phyloP scores from a whole-genome alignment of 2,888 invertebrate species.

The Pristionchus entomophagus region DNA sequence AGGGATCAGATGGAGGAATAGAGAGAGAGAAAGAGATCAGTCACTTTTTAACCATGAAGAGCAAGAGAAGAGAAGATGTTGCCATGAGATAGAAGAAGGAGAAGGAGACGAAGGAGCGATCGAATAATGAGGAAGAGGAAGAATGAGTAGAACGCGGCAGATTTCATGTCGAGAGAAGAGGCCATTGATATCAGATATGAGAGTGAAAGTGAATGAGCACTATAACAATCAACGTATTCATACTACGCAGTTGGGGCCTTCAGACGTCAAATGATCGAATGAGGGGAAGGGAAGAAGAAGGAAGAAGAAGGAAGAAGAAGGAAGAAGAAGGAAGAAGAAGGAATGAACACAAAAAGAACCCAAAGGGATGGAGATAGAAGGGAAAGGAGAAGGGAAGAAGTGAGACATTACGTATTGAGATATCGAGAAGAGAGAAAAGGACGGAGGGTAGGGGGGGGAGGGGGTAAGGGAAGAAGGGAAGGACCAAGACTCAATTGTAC shows the following conservation, averaged over 20 bases:
- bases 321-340: slow-evolving; percentile 31
- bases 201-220: background rate
- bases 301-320: background rate
- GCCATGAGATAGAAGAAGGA: background rate
- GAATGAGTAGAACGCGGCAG: background rate
- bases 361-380: background rate
- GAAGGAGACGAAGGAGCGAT: background rate
- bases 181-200: background rate
- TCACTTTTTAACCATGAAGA: slow-evolving; percentile 16
- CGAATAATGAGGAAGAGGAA: background rate
- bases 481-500: background rate
- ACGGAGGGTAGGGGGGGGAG: background rate
- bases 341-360: slow-evolving; percentile 32
- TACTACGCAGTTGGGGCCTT: background rate
- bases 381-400: slow-evolving; percentile 40
- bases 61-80: background rate
- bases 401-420: slow-evolving; percentile 42
- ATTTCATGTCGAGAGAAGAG: background rate
- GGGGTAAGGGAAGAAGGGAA: too few species aligned
- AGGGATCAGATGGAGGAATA: background rate
- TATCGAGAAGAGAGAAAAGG: slow-evolving; percentile 25
- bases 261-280: slow-evolving; percentile 37
- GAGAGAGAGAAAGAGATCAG: too few species aligned
- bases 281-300: background rate
- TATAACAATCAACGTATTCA: background rate